phyloP scores from a whole-genome alignment of 2,888 invertebrate species.

The Amphipyra berbera region DNA sequence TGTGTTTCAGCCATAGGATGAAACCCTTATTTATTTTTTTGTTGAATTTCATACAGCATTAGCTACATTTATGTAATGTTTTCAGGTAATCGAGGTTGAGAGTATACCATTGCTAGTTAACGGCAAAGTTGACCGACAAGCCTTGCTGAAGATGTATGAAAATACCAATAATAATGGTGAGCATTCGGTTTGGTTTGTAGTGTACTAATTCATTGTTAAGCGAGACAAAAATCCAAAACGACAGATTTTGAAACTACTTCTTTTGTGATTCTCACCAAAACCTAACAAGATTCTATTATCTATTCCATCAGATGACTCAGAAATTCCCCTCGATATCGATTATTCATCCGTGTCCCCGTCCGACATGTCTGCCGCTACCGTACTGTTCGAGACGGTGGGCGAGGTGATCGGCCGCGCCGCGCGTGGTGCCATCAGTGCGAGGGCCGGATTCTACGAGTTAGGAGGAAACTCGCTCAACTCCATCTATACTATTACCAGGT shows the following conservation, averaged over 20 bases:
- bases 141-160: constrained; percentile 93
- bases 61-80: background rate
- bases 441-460: constrained; percentile 94
- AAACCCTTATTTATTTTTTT: too few relatives aligned
- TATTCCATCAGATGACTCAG: constrained; percentile 81
- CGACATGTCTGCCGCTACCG: constrained; percentile 91
- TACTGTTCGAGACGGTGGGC: constrained; percentile 93
- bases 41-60: too few relatives aligned
- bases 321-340: constrained; percentile 91
- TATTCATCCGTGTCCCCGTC: constrained; percentile 91
- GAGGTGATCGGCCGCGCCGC: constrained; percentile 92
- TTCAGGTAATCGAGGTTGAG: constrained; percentile 92
- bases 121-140: constrained; percentile 96
- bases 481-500: constrained; percentile 93
- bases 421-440: constrained; percentile 90
- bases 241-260: too few relatives aligned
- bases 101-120: constrained; percentile 95
- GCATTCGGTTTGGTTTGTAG: constrained; percentile 29
- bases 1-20: too few relatives aligned
- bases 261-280: too few relatives aligned
- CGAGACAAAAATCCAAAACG: too few relatives aligned
- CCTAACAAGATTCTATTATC: too few relatives aligned
- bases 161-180: constrained; percentile 92
- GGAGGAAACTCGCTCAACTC: constrained; percentile 97
- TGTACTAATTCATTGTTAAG: background rate